Percentiles rank a stretch among this genome's conserved stretches.
phyloP scores from a whole-genome alignment of 2,888 invertebrate genomes.

The Heteropelma amictum region DNA sequence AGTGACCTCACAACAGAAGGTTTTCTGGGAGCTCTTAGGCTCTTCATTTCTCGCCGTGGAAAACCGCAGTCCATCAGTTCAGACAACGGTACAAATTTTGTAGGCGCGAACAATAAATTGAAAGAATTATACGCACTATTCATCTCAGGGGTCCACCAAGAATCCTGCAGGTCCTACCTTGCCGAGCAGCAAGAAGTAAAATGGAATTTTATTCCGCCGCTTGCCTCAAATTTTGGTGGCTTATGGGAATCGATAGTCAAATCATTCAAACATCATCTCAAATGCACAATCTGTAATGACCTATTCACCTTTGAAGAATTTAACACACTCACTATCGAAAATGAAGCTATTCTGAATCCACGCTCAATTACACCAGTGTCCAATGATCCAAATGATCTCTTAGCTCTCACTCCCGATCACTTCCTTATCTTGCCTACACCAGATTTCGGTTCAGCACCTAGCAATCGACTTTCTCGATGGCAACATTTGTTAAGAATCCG shows the following conservation, averaged over 20 bases:
- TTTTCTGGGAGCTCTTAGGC: constrained; percentile 63
- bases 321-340: constrained; percentile 43
- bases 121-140: constrained; percentile 36
- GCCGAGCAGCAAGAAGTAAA: too few relatives aligned
- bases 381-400: constrained; percentile 49
- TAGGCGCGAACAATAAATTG: constrained; percentile 64
- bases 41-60: constrained; percentile 66
- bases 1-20: constrained; percentile 61
- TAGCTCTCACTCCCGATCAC: constrained; percentile 48
- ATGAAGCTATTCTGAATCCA: constrained; percentile 55
- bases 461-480: constrained; percentile 48
- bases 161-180: too few relatives aligned
- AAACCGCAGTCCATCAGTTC: constrained; percentile 59
- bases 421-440: constrained; percentile 50
- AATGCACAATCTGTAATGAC: constrained; percentile 44
- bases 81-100: constrained; percentile 68
- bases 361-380: constrained; percentile 53
- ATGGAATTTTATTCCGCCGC: too few relatives aligned
- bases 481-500: constrained; percentile 51
- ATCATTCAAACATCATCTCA: too few relatives aligned
- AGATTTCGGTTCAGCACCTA: constrained; percentile 21
- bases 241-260: too few relatives aligned
- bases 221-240: too few relatives aligned
- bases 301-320: constrained; percentile 61
- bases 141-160: neutral